These are phyloP conservation scores for Pteromalus puparum DNA, from an alignment of 1,140 invertebrate species.

Conservation along the genomic window DNA sequence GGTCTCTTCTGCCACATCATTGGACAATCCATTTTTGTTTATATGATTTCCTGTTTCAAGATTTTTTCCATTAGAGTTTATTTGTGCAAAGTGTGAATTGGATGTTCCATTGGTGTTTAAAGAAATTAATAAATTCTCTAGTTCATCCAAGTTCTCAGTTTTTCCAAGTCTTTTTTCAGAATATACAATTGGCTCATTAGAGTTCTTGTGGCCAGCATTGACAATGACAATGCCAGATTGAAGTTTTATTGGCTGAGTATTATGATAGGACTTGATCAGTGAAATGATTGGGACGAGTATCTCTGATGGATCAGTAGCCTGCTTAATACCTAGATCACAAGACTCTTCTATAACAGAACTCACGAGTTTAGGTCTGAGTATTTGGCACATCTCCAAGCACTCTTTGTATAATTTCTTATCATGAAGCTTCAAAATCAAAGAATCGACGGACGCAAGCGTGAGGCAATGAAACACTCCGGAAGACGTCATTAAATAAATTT, in stretches of 20 bases:
- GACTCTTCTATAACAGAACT: conserved; percentile 47
- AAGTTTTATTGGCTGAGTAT: conserved; percentile 58
- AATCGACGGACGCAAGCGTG: conserved; percentile 62
- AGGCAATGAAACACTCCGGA: conserved; percentile 73
- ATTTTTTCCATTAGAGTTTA: background rate
- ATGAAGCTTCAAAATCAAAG: conserved; percentile 65
- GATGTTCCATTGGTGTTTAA: conserved; percentile 13
- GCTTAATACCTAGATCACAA: conserved; percentile 46
- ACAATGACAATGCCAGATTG: conserved; percentile 70
- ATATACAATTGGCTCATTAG: conserved; percentile 11
- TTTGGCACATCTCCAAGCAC: conserved; percentile 61
- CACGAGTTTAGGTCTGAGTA: conserved; percentile 61
- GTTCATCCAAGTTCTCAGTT: conserved; percentile 17
- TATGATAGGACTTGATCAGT: conserved; percentile 60
- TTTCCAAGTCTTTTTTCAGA: background rate
- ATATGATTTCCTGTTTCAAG: background rate
- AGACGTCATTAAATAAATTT: conserved; percentile 74
- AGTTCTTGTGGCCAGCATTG: conserved; percentile 57
- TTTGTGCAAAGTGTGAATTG: background rate
- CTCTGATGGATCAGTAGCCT: conserved; percentile 41
- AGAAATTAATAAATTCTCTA: conserved; percentile 28
- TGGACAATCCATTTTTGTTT: background rate
- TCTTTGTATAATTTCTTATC: conserved; percentile 64
- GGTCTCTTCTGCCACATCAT: conserved; percentile 16
- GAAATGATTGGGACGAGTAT: conserved; percentile 62